Evolutionary conservation across 2,797 vertebrate species (phyloP).

Genomic region (Ispidina lecontei): DNA sequence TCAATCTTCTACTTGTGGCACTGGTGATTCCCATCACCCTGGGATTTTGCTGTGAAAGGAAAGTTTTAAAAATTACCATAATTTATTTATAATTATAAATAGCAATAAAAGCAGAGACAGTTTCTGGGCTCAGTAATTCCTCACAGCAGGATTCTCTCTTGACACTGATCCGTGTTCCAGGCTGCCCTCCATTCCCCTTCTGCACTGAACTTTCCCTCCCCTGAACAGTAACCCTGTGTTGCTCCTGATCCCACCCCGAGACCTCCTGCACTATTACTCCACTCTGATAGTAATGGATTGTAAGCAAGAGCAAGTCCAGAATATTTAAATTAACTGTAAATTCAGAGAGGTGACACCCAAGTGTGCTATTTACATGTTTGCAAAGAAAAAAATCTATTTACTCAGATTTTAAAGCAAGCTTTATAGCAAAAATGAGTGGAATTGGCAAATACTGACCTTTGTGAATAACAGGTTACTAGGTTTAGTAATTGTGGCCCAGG

Average conservation of each 20-base stretch:
- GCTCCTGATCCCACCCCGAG: neutral
- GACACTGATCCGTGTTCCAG: constrained; percentile 12
- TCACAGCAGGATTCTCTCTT: constrained; percentile 4
- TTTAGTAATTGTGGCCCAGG: neutral
- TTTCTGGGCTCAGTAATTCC: constrained; percentile 44
- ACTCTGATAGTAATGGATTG: neutral
- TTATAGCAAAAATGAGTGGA: neutral
- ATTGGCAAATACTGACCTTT: neutral
- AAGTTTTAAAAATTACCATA: neutral
- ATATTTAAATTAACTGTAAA: neutral
- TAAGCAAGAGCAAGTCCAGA: neutral
- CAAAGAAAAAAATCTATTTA: neutral
- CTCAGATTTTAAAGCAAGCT: neutral
- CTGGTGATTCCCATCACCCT: constrained; percentile 22
- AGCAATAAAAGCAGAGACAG: constrained; percentile 33
- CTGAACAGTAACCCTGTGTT: neutral
- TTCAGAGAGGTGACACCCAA: neutral
- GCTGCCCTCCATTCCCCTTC: constrained; percentile 5
- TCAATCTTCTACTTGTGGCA: neutral
- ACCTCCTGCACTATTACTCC: neutral
- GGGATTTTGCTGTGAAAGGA: neutral
- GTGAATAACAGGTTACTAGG: neutral
- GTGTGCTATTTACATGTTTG: neutral
- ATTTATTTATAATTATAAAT: constrained; percentile 41
- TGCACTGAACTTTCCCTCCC: neutral